Base-by-base conservation (phyloP, 2,113 vertebrate genomes). In the Eurystomus gularis region DNA sequence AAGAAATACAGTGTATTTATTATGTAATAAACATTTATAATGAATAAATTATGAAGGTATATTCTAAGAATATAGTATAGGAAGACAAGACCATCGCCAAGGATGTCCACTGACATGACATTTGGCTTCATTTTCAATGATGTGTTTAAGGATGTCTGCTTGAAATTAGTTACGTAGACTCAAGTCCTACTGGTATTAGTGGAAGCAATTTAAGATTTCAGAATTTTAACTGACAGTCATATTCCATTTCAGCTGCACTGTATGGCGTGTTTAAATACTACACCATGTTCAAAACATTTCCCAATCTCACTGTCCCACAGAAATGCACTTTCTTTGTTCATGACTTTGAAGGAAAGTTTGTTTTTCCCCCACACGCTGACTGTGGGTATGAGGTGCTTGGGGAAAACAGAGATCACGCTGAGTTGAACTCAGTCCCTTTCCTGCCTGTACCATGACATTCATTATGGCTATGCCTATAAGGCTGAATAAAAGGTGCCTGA, bases 281-380 rank as follows among this genome's bases (percentile, higher is more conserved):
- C 10, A 13, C 24, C 3, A 13, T 7, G 13, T 75, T 64, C n/a
- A 86, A 55, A 89, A 75, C 19, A 35, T 4, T n/a, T 48, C 10
- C 23, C 20, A 64, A 68, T 64, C 15, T 61, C 31, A 58, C 10
- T 77, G 21, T 31, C 64, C 52, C 82, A 87, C 35, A 86, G 58
- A 71, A 83, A 87, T 58, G 15, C 7, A 49, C 3, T 7, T 64
- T 33, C 37, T 62, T 82, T 44, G 68, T 33, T 69, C 72, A 15
- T 12, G 18, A 55, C 39, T 68, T 81, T 11, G 33, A 77, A 77
- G 16, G 80, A 73, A 93, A 84, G 31, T 54, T 35, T 69, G 18
- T 5, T 84, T 58, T 71, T 11, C 37, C 23, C 58, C 48, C 1
- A 1, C 3, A 4, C 2, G 2, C 16, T 65, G 3, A 33, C 28